Percentiles rank a stretch among this genome's conserved stretches.
phyloP scores from a whole-genome alignment of 1,140 invertebrate species.

The Hestina assimilis region DNA sequence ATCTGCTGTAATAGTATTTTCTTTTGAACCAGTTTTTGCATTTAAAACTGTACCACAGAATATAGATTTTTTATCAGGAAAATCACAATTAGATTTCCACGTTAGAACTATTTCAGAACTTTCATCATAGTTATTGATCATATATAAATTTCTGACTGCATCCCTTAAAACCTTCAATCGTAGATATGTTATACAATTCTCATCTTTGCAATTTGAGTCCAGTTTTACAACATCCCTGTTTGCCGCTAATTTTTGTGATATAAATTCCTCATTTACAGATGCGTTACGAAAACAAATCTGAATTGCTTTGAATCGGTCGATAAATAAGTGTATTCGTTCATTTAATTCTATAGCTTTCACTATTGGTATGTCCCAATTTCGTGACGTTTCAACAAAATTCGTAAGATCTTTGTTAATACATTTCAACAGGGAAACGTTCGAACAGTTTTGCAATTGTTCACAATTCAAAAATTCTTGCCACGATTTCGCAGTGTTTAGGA shows the following conservation, averaged over 20 bases:
- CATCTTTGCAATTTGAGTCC: constrained; percentile 40
- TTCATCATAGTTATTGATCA: constrained; percentile 39
- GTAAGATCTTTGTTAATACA: constrained; percentile 43
- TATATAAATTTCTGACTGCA: constrained; percentile 56
- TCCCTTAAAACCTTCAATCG: constrained; percentile 58
- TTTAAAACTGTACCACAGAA: constrained; percentile 77
- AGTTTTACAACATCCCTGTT: constrained; percentile 25
- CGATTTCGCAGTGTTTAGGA: constrained; percentile 67
- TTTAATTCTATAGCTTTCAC: constrained; percentile 42
- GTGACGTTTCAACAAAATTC: constrained; percentile 45
- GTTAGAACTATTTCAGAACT: constrained; percentile 59
- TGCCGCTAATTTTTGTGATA: constrained; percentile 34
- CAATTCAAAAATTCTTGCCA: constrained; percentile 69
- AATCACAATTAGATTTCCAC: constrained; percentile 62
- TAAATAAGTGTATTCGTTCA: constrained; percentile 51
- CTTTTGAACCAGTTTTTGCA: constrained; percentile 68
- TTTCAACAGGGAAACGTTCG: constrained; percentile 36
- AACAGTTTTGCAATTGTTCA: constrained; percentile 14
- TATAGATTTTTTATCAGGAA: constrained; percentile 34
- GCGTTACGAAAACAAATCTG: constrained; percentile 40
- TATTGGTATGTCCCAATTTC: constrained; percentile 51
- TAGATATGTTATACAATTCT: constrained; percentile 49
- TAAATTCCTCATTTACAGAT: constrained; percentile 35
- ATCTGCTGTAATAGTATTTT: constrained; percentile 56
- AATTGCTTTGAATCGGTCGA: constrained; percentile 48